Conservation (phyloP, 2,888 invertebrate species). For the Leucophenga montana region DNA sequence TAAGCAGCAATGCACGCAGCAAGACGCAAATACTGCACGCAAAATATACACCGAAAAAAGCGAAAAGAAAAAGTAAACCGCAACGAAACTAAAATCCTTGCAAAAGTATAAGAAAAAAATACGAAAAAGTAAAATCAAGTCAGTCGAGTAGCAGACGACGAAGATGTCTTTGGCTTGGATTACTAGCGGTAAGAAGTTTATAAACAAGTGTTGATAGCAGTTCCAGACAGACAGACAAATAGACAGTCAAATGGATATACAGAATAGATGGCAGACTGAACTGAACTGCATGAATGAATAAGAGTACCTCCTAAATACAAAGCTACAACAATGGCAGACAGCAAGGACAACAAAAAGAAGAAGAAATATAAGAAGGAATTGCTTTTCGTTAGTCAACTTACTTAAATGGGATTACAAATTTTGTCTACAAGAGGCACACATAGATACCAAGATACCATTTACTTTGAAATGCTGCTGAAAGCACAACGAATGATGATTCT, state of each 20-base stretch:
- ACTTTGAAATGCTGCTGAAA: neutral
- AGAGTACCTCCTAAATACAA: slow-evolving; percentile 12
- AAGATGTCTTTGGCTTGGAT: slow-evolving; percentile 7
- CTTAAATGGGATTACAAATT: slow-evolving; percentile 58
- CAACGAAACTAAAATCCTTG: slow-evolving; percentile 15
- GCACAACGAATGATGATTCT: neutral
- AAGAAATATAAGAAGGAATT: neutral
- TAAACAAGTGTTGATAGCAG: slow-evolving; percentile 61
- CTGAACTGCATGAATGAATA: neutral
- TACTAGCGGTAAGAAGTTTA: slow-evolving; percentile 35
- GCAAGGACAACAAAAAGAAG: slow-evolving; percentile 36
- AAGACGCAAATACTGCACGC: slow-evolving; percentile 30
- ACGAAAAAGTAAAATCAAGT: neutral
- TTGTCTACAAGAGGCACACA: neutral
- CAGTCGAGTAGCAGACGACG: neutral
- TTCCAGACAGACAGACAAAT: slow-evolving; percentile 19
- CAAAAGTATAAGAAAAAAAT: slow-evolving; percentile 15
- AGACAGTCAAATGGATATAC: slow-evolving; percentile 5
- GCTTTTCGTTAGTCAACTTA: slow-evolving; percentile 32
- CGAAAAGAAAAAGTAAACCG: slow-evolving; percentile 11
- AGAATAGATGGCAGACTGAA: neutral
- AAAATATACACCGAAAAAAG: neutral
- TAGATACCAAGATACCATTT: too few species aligned
- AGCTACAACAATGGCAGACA: slow-evolving; percentile 35
- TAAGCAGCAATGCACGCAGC: slow-evolving; percentile 25